Base-by-base conservation (phyloP, 2,888 invertebrate species). In the Elaeidobius kamerunicus region DNA sequence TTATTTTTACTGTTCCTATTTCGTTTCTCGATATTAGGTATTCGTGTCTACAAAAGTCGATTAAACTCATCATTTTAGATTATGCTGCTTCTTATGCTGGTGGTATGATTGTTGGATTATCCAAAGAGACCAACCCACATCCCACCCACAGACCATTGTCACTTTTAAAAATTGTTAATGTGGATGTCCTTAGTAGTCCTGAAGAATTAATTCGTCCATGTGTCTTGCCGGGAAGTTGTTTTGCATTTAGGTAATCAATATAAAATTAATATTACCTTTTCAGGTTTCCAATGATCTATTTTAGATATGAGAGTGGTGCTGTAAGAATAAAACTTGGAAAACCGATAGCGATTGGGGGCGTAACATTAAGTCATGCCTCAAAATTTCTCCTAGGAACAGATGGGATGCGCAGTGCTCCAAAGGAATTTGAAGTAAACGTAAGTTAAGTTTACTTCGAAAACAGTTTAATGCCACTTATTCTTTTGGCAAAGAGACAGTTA, bases 191-290 rank as follows among this genome's bases (percentile, higher is more conserved):
- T 6, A 55, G 52, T 18, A 58, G 38, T 36, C 58, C 58, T 1
- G 58, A 58, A 28, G 53, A 52, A 39, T 36, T 58, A 2, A 41
- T 58, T 23, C 43, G 49, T 12, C 42, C 56, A 2, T 50, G 47
- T n/a, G 41, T 48, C 5, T 41, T 58, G 14, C 58, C 58, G 16
- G 58, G 58, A 38, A 51, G 53, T 38, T 58, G 58, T 40, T 58
- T 56, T 48, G 58, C 58, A 14, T 58, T 58, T 38, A 49, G 44
- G 56, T 52, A 52, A 43, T n/a, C 9, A 6, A 18, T 5, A 9
- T 17, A 28, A 36, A 36, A n/a, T 38, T 15, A 27, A 1, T n/a
- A 27, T 5, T 7, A 27, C 9, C 9, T 27, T 27, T 9, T 27
- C 5, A 27, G 2, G 14, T 12, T 34, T 34, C 14, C 9, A 34